phyloP scores from a whole-genome alignment of 2,113 vertebrate genomes.

The Semnornis frantzii region DNA sequence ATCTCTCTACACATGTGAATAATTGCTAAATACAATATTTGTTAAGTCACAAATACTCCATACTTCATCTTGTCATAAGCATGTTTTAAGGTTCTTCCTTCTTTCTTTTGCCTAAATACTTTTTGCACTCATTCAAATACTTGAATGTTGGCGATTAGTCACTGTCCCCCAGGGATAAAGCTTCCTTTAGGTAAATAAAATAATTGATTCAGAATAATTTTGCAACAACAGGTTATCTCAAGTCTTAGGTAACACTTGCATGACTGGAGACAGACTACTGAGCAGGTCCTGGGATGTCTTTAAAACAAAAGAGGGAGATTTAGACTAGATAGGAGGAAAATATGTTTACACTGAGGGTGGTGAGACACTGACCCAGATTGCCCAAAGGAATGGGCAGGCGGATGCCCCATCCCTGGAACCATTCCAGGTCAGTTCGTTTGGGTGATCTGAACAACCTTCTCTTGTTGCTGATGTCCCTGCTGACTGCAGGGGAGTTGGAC shows the following conservation, averaged over 20 bases:
- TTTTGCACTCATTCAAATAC: not conserved
- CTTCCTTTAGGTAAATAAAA: not conserved
- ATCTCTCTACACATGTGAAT: not conserved
- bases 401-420: too few species aligned
- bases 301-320: too few species aligned
- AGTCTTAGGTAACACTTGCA: not conserved
- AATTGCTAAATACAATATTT: not conserved
- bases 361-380: too few species aligned
- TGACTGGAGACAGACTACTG: not conserved
- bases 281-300: too few species aligned
- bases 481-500: too few species aligned
- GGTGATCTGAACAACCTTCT: too few species aligned
- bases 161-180: not conserved
- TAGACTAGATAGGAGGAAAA: too few species aligned
- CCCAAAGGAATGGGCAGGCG: too few species aligned
- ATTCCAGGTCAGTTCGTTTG: too few species aligned
- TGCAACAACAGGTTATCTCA: not conserved
- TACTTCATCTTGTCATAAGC: accelerated
- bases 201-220: not conserved
- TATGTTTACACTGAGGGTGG: too few species aligned
- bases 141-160: not conserved
- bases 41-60: not conserved
- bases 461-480: too few species aligned
- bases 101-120: not conserved
- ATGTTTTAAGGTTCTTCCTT: not conserved